These are phyloP conservation scores for Gerosis bhagava DNA, from an alignment of 2,888 invertebrate species.

Conservation along the genomic window DNA sequence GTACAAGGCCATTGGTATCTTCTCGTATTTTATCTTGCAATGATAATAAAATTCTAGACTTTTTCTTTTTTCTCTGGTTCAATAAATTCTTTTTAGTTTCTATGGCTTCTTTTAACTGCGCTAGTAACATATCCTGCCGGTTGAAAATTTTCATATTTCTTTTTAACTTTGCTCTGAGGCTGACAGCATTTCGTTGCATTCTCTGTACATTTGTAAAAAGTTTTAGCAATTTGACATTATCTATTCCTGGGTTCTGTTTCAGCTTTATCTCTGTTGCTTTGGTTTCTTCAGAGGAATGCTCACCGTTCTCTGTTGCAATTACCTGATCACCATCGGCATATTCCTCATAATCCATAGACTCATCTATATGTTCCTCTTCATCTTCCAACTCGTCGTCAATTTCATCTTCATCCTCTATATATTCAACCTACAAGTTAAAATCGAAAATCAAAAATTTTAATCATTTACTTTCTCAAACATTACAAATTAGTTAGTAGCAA, in stretches of 20 bases:
- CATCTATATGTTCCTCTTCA: slow-evolving; percentile 25
- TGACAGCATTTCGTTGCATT: slow-evolving; percentile 61
- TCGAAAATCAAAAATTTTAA: too few relatives aligned
- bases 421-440: slow-evolving; percentile 62
- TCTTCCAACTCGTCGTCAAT: slow-evolving; percentile 32
- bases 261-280: neutral
- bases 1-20: slow-evolving; percentile 63
- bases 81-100: slow-evolving; percentile 64
- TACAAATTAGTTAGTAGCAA: too few relatives aligned
- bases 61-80: slow-evolving; percentile 66
- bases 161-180: slow-evolving; percentile 61
- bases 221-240: slow-evolving; percentile 56
- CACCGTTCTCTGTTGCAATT: slow-evolving; percentile 13
- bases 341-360: slow-evolving; percentile 19
- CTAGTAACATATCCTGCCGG: slow-evolving; percentile 57
- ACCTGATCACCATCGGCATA: slow-evolving; percentile 26
- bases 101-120: slow-evolving; percentile 58
- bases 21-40: slow-evolving; percentile 73
- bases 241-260: slow-evolving; percentile 28
- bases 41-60: slow-evolving; percentile 64
- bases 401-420: slow-evolving; percentile 64
- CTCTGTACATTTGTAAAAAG: slow-evolving; percentile 69
- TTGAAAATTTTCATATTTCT: slow-evolving; percentile 61
- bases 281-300: slow-evolving; percentile 10
- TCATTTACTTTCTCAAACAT: too few relatives aligned